Conservation (phyloP, 1,140 invertebrate species). For the Drosophila kohkoa region DNA sequence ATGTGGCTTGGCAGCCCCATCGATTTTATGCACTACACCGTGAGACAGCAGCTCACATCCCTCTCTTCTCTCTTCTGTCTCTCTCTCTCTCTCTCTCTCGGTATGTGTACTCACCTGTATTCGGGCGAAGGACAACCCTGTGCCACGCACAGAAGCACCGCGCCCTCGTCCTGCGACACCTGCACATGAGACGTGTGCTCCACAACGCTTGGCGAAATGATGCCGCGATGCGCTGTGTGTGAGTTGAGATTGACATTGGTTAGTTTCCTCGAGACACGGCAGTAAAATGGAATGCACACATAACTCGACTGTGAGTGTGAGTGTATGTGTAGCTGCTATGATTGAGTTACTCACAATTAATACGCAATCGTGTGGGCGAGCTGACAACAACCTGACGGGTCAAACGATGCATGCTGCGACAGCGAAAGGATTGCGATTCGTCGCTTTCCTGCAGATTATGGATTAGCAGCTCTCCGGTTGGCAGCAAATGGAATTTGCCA, state of each 20-base stretch:
- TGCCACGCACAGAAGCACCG: conserved; percentile 90
- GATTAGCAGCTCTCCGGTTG: conserved; percentile 92
- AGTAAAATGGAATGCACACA: conserved; percentile 12
- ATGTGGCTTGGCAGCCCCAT: conserved; percentile 44
- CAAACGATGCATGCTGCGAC: conserved; percentile 91
- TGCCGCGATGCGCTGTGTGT: conserved; percentile 88
- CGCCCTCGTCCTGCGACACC: conserved; percentile 90
- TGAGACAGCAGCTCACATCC: background rate
- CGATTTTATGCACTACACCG: conserved; percentile 52
- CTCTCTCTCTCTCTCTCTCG: too few species aligned
- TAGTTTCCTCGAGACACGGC: conserved; percentile 28
- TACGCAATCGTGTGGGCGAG: conserved; percentile 89
- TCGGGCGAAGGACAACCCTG: conserved; percentile 91
- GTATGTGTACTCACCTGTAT: conserved; percentile 87
- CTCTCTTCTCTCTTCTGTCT: background rate
- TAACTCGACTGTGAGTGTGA: conserved; percentile 24
- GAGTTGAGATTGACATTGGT: conserved; percentile 67
- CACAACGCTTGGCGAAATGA: conserved; percentile 89
- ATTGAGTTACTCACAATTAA: conserved; percentile 87
- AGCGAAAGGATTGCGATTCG: conserved; percentile 90
- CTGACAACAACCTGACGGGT: conserved; percentile 91
- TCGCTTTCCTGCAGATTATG: conserved; percentile 91
- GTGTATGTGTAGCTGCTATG: conserved; percentile 32
- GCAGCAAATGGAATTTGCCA: conserved; percentile 92
- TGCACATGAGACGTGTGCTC: conserved; percentile 89